Conservation (phyloP, 2,113 vertebrate species). For the Ancistrus triradiatus region DNA sequence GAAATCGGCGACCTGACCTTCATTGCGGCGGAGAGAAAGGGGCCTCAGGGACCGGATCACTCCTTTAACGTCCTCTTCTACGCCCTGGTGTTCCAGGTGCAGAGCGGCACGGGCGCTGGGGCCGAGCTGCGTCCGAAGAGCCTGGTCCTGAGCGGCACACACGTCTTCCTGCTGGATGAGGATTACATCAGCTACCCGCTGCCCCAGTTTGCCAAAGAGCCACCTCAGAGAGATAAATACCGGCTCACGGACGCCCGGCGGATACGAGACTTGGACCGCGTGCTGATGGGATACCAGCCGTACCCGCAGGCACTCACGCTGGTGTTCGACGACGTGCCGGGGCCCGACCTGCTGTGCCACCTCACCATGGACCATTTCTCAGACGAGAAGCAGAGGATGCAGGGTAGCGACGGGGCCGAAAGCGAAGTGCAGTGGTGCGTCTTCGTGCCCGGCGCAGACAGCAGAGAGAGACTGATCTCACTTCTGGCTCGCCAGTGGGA, state of each 20-base stretch:
- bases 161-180: conserved; percentile 90
- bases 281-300: conserved; percentile 92
- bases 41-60: conserved; percentile 58
- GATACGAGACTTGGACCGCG: conserved; percentile 89
- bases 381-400: conserved; percentile 51
- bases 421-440: conserved; percentile 90
- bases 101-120: conserved; percentile 43
- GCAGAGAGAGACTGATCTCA: conserved; percentile 88
- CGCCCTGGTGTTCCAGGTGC: conserved; percentile 88
- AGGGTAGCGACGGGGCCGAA: conserved; percentile 49
- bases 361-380: conserved; percentile 93
- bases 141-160: conserved; percentile 84
- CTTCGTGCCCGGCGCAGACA: conserved; percentile 89
- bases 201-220: conserved; percentile 94
- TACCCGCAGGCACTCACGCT: conserved; percentile 93
- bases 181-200: conserved; percentile 94
- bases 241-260: conserved; percentile 82
- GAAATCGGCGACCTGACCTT: conserved; percentile 95
- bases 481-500: conserved; percentile 95
- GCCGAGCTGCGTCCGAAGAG: conserved; percentile 79
- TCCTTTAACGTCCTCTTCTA: conserved; percentile 89
- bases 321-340: conserved; percentile 91
- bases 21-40: conserved; percentile 85
- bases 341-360: conserved; percentile 85
- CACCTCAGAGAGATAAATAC: conserved; percentile 87